phyloP scores from a whole-genome alignment of 2,113 vertebrate genomes.

The Gasterosteus nipponicus region DNA sequence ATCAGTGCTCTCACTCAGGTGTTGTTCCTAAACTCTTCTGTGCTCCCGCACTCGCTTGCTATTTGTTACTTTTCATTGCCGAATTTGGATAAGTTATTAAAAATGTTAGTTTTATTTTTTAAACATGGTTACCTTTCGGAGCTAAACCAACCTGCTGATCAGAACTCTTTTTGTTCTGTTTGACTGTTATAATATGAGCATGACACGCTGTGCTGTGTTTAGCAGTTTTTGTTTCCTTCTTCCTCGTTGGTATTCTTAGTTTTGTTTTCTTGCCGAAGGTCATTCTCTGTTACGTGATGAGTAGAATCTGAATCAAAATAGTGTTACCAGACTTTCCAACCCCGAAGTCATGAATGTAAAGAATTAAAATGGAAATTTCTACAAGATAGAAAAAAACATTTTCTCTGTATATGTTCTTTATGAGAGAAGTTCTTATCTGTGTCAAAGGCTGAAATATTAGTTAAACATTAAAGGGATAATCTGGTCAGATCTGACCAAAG shows the following conservation, averaged over 20 bases:
- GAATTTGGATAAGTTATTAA: background rate
- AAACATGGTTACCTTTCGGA: background rate
- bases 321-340: background rate
- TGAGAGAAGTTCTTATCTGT: background rate
- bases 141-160: conserved; percentile 5
- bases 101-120: background rate
- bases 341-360: background rate
- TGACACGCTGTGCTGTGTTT: background rate
- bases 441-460: background rate
- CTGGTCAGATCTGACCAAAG: background rate
- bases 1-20: background rate
- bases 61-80: too few species aligned
- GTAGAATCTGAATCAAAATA: background rate
- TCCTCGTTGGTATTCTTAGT: background rate
- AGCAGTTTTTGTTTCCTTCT: background rate
- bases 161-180: background rate
- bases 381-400: conserved; percentile 37
- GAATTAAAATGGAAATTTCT: conserved; percentile 1
- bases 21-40: background rate
- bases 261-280: conserved; percentile 28
- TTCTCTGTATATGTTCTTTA: conserved; percentile 1
- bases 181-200: background rate
- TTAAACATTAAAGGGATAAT: background rate
- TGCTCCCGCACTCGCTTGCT: too few species aligned
- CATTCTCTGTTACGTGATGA: background rate